These are phyloP conservation scores for Reticulitermes speratus DNA, from an alignment of 1,140 invertebrate species.

Conservation along the genomic window DNA sequence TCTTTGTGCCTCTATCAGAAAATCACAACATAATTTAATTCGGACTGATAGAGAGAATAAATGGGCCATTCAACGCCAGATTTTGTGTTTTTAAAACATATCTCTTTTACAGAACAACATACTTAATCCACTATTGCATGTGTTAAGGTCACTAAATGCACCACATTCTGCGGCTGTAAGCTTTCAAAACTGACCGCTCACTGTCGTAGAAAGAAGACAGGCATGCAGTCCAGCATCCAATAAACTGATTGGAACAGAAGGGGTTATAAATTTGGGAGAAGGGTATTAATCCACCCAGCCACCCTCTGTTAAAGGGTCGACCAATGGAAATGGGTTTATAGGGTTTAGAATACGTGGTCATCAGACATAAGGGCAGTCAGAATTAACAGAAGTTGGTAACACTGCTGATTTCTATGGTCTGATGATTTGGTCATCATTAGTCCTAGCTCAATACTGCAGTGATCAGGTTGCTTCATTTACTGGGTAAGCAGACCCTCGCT, in stretches of 20 bases:
- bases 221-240: background rate
- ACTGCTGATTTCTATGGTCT: background rate
- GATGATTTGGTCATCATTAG: background rate
- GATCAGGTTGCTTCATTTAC: constrained; percentile 16
- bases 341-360: background rate
- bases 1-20: no score
- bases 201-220: background rate
- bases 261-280: background rate
- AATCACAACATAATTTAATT: no score
- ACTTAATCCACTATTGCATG: background rate
- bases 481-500: background rate
- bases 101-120: background rate
- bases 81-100: background rate
- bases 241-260: background rate
- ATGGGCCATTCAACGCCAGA: background rate
- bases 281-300: background rate
- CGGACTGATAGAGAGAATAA: no score
- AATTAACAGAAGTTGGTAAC: background rate
- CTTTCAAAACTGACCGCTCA: background rate
- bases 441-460: background rate
- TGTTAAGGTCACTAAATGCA: background rate
- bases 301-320: background rate
- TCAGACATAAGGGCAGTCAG: background rate
- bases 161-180: background rate
- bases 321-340: constrained; percentile 2